Percentiles rank a stretch among this genome's conserved stretches.
Conservation (phyloP, 2,113 vertebrate genomes). For the Callochromis pleurospilus region DNA sequence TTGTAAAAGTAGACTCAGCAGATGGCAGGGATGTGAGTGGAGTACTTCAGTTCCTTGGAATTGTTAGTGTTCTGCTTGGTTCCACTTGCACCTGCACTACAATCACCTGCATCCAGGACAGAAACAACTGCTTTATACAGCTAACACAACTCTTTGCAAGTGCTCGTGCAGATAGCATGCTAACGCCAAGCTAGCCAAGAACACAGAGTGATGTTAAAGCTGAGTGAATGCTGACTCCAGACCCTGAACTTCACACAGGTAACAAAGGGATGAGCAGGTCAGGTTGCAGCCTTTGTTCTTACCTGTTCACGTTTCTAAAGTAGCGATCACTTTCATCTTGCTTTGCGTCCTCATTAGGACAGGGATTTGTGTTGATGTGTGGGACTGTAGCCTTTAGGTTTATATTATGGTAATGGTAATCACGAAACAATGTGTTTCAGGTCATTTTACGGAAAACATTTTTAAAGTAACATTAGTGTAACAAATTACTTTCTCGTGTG, state of each 20-base stretch:
- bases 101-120: background rate
- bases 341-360: background rate
- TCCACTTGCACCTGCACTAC: background rate
- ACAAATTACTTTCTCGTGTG: background rate
- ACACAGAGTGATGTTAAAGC: background rate
- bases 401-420: background rate
- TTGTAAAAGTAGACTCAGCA: background rate
- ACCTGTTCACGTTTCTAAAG: background rate
- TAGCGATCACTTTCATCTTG: background rate
- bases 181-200: background rate
- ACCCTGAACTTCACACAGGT: background rate
- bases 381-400: background rate
- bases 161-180: background rate
- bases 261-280: background rate
- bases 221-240: background rate
- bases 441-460: background rate
- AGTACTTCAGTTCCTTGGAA: background rate
- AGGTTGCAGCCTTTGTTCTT: background rate
- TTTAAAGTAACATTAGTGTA: background rate
- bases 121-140: background rate
- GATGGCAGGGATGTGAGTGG: fast-evolving
- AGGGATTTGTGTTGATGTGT: background rate
- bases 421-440: background rate
- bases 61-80: background rate
- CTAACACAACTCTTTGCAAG: background rate